Evolutionary conservation across 2,888 invertebrate genomes (phyloP), one percentile per base, ranked within the genome.

Genomic region (Dasypogon diadema): DNA sequence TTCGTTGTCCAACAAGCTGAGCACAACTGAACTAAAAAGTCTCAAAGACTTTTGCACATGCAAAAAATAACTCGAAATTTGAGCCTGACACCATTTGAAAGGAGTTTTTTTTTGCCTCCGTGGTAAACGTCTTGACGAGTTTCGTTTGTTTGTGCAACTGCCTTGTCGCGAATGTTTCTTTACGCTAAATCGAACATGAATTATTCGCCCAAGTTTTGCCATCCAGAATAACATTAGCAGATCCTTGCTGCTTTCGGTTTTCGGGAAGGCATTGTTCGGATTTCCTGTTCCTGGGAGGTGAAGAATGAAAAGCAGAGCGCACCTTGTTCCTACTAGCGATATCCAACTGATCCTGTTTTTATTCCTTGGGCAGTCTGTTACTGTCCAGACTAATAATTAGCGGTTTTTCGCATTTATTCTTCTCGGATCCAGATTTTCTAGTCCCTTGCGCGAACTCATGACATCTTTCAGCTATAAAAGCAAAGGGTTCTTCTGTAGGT

Each of bases 291-390:
- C n/a, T 63, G 3, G n/a, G n/a, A 37, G 12, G 24, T 8, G n/a
- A 12, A 12, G 26, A 1, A 30, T n/a, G 4, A 10, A 26, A 24
- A n/a, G 8, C 22, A 30, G 12, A 30, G 26, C 56, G 8, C 42
- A 42, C 42, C n/a, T 42, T 34, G 34, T 73, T 56, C 18, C 37
- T 21, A n/a, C n/a, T n/a, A n/a, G n/a, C n/a, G 34, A 74, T 73
- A 77, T 76, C 79, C 79, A 75, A 77, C 78, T 78, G 79, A 79
- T 79, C 79, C 76, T 79, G 77, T 79, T 79, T 78, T 73, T 46
- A 77, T 77, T 77, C 55, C 26, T 55, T 73, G 68, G 77, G 77
- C 30, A 73, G 77, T 73, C 48, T 74, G 75, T 77, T 77, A 34
- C 63, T 65, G 48, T 65, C 63, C 65, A 74, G 51, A 54, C 65